Evolutionary conservation across 2,797 vertebrate genomes (phyloP).

Genomic region (Sebastes matsubarae): DNA sequence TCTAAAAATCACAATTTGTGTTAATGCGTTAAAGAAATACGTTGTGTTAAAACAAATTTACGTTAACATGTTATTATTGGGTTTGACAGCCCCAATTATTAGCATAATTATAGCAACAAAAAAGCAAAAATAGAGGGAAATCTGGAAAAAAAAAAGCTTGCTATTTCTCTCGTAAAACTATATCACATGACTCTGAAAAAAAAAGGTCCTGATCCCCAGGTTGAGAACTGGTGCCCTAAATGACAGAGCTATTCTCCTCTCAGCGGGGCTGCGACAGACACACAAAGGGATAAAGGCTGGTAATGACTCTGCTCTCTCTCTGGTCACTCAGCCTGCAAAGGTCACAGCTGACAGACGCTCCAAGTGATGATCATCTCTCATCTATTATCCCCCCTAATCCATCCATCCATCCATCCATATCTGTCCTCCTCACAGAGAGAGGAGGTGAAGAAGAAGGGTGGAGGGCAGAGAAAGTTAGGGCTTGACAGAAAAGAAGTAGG

Average conservation of each 20-base stretch:
- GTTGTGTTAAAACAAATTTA: too few species aligned
- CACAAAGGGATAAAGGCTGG: conserved; percentile 67
- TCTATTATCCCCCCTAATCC: conserved; percentile 39
- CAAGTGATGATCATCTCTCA: conserved; percentile 42
- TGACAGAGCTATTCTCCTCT: conserved; percentile 67
- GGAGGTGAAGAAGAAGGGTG: conserved; percentile 1
- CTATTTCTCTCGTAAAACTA: conserved; percentile 7
- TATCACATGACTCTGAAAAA: conserved; percentile 46
- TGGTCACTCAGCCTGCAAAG: conserved; percentile 76
- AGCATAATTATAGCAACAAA: not conserved
- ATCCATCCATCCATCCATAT: conserved; percentile 13
- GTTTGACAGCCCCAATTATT: too few species aligned
- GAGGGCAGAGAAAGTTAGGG: conserved; percentile 32
- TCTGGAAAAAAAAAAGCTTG: not conserved
- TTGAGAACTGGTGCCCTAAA: conserved; percentile 47
- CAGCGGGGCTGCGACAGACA: conserved; percentile 63
- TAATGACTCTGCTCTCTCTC: conserved; percentile 71
- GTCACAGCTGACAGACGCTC: conserved; percentile 71
- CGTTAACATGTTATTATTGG: too few species aligned
- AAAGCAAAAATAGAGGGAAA: not conserved
- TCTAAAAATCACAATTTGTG: too few species aligned
- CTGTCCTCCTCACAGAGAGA: not conserved
- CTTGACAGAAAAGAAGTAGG: conserved; percentile 9
- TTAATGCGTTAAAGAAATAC: too few species aligned
- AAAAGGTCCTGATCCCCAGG: conserved; percentile 46